Conservation (phyloP, 2,113 vertebrate genomes). For the Ascaphus truei region DNA sequence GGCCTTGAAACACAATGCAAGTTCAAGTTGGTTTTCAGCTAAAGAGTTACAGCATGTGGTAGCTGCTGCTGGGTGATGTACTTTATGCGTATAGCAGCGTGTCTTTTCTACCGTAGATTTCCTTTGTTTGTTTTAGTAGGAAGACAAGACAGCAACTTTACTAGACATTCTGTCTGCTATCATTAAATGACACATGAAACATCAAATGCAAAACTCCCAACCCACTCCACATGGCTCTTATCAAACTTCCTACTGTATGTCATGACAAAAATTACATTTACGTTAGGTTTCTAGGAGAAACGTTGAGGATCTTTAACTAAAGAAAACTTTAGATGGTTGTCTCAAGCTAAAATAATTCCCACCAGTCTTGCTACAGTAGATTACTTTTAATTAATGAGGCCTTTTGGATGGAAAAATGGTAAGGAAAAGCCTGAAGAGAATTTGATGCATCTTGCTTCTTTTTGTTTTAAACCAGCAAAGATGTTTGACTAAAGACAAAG, state of each 20-base stretch:
- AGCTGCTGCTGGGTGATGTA: constrained; percentile 46
- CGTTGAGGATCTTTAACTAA: no score
- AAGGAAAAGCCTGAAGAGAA: no score
- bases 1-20: constrained; percentile 70
- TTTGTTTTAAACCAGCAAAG: no score
- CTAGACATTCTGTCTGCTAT: constrained; percentile 24
- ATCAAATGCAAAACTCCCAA: not conserved
- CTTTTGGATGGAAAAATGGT: no score
- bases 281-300: no score
- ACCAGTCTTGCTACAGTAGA: no score
- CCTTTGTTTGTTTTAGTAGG: constrained; percentile 69
- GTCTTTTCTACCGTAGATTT: constrained; percentile 61
- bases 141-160: constrained; percentile 64
- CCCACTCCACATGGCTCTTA: not conserved
- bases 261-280: not conserved
- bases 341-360: no score
- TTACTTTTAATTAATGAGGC: no score
- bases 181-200: constrained; percentile 4
- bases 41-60: constrained; percentile 43
- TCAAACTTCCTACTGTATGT: not conserved
- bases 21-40: constrained; percentile 66
- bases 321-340: no score
- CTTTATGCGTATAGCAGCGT: constrained; percentile 53
- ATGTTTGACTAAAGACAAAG: no score
- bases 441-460: no score